These are phyloP conservation scores for Sander vitreus DNA, from an alignment of 2,113 vertebrate species.

Conservation along the genomic window DNA sequence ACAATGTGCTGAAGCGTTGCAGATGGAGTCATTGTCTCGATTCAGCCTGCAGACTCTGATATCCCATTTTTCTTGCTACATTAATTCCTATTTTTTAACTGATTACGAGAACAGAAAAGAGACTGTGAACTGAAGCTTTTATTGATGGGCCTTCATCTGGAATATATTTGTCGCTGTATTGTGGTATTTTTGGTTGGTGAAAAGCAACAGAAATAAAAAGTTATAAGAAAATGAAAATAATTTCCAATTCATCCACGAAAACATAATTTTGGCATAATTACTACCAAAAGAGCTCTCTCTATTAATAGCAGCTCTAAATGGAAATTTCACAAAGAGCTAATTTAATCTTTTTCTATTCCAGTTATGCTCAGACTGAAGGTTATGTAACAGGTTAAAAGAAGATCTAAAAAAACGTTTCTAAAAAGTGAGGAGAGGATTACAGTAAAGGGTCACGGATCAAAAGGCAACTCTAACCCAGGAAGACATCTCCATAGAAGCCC, in stretches of 20 bases:
- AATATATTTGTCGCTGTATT: slow-evolving; percentile 18
- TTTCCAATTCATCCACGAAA: slow-evolving; percentile 18
- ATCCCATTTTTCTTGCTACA: slow-evolving; percentile 24
- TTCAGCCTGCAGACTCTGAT: slow-evolving; percentile 47
- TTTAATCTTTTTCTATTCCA: slow-evolving; percentile 9
- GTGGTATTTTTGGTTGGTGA: background rate
- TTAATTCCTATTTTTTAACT: slow-evolving; percentile 25
- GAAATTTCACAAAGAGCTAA: slow-evolving; percentile 31
- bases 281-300: background rate
- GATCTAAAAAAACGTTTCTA: background rate
- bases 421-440: background rate
- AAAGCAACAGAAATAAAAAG: slow-evolving; percentile 23
- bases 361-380: background rate
- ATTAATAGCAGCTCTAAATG: slow-evolving; percentile 43
- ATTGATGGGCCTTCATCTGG: slow-evolving; percentile 5
- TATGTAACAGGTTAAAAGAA: slow-evolving; percentile 24
- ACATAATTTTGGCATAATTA: slow-evolving; percentile 8
- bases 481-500: slow-evolving; percentile 79
- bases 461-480: slow-evolving; percentile 74
- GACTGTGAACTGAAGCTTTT: slow-evolving; percentile 16
- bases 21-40: slow-evolving; percentile 47
- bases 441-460: background rate
- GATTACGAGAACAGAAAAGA: slow-evolving; percentile 15
- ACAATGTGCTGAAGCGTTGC: slow-evolving; percentile 34
- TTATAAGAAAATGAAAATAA: background rate